Base-by-base conservation (phyloP, 2,888 invertebrate species). In the Esperia sulphurella region DNA sequence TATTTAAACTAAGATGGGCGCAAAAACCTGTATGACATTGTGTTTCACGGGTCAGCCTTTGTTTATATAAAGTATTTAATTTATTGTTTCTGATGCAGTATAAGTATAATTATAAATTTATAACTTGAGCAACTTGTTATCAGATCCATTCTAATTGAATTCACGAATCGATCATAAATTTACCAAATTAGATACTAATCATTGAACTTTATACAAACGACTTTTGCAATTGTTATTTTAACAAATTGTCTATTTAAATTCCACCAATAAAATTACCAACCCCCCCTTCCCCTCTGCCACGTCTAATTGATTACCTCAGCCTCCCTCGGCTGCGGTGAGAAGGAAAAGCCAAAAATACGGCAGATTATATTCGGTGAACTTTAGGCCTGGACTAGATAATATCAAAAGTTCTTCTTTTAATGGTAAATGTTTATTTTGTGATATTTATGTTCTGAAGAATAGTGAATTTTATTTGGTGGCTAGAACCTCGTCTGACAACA, bases 221-320 rank as follows among this genome's bases (percentile, higher is more conserved):
- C 43, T 44, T 35, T 35, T 38, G 12, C 35, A 43, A 43, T 50
- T 50, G 46, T 46, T 50, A 50, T 50, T 50, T 46, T 50, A 50
- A 50, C 41, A 50, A 50, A 50, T 50, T 41, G 46, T 41, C 45
- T 43, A 43, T 50, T 50, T 46, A 50, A 50, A 50, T 50, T 50
- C 50, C 28, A 44, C 40, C 46, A 44, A 50, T 50, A 50, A 46
- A 50, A 46, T 46, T 38, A 42, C 28, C 43, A 9, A 14, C 29
- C 30, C 21, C 38, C 14, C 37, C 39, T 14, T 42, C 12, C 38
- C 8, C 37, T 33, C 14, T 45, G 28, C 43, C 10, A 28, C 44
- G 14, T 10, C 33, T 44, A 37, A 44, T 44, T 44, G 44, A 44
- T 44, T 44, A 37, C 44, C 43, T 14, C 13, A 6, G 10, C 33